Conservation (phyloP, 1,140 invertebrate species). For the Carcinoscorpius rotundicauda region DNA sequence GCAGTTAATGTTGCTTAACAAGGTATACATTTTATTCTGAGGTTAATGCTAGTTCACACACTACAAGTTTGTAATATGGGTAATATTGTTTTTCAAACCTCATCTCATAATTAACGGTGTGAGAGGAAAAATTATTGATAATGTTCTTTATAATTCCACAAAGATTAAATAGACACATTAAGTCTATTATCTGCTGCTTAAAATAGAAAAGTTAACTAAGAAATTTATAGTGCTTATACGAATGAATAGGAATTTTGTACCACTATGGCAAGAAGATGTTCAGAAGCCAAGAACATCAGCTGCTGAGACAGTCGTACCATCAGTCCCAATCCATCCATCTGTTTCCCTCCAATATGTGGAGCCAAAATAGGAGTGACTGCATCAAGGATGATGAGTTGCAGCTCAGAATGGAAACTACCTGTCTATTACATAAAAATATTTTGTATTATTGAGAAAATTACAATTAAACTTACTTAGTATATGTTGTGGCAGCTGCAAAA, state of each 20-base stretch:
- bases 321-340: slow-evolving; percentile 10
- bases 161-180: neutral
- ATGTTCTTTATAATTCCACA: neutral
- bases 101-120: too few relatives aligned
- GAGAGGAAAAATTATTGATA: too few relatives aligned
- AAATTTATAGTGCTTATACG: neutral
- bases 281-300: slow-evolving; percentile 1
- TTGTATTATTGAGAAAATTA: too few relatives aligned
- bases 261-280: slow-evolving; percentile 10
- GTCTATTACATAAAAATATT: slow-evolving; percentile 5
- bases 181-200: neutral
- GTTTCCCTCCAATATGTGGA: slow-evolving; percentile 12
- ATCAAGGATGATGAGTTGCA: slow-evolving; percentile 12
- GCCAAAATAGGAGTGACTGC: slow-evolving; percentile 12
- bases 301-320: slow-evolving; percentile 9
- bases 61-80: too few relatives aligned
- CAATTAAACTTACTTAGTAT: too few relatives aligned
- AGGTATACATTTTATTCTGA: too few relatives aligned
- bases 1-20: too few relatives aligned
- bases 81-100: too few relatives aligned
- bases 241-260: slow-evolving; percentile 6
- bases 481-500: too few relatives aligned
- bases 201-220: neutral
- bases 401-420: neutral
- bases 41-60: too few relatives aligned